Base-by-base conservation (phyloP, 2,797 vertebrate genomes). In the Pempheris klunzingeri region DNA sequence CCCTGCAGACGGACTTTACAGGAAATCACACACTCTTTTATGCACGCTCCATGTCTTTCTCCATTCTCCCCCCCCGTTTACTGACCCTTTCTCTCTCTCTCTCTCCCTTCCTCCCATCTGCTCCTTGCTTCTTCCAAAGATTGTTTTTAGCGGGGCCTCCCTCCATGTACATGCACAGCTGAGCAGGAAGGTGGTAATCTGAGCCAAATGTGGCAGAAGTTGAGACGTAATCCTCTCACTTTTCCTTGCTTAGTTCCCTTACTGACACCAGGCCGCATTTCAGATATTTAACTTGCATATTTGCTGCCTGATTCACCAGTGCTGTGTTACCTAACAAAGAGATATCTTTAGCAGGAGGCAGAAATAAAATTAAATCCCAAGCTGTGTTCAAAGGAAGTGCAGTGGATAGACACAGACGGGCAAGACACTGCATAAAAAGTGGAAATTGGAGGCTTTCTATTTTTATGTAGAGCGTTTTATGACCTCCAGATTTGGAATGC, bases 401-500 rank as follows among this genome's bases (percentile, higher is more conserved):
- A 67, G 53, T 9, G 62, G 17, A 67, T 1, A 71, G 7, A 78
- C 44, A 73, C 28, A 71, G 53, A 75, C 49, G 61, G 52, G 62
- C 53, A 67, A 72, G 49, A 58, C 20, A 18, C 28, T 28, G 61
- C 28, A 47, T 65, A 74, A 86, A 85, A 82, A 79, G 69, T 71
- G 67, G 66, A 87, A 88, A 88, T 77, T 79, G 69, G 67, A 88
- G 71, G 74, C 62, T 84, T 90, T 90, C 88, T 93, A 92, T 92
- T 92, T 94, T 85, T 87, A 88, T 30, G 77, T 58, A 62, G 78
- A 83, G 81, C 57, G 83, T 75, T 92, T 91, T 83, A 92, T 86
- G 82, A 90, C 84, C 82, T 89, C 86, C 90, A 94, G 90, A 92
- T 88, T 90, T 88, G 88, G 88, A 93, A 92, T 89, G 88, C 64